Base-by-base conservation (phyloP, 1,140 invertebrate genomes). In the Popillia japonica region DNA sequence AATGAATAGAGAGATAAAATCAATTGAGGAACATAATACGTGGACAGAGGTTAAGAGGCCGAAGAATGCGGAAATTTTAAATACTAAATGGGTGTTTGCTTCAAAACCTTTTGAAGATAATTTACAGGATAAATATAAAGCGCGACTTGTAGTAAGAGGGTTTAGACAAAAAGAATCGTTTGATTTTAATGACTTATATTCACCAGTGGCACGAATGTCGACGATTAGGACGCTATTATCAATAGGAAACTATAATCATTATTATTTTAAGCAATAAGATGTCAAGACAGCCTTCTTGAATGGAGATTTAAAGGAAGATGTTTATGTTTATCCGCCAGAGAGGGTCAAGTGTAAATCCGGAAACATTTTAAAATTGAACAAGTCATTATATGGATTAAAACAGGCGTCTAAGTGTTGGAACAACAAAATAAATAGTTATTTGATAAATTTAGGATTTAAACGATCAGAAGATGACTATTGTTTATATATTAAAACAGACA, bases 251-350 rank as follows among this genome's bases (percentile, higher is more conserved):
- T 59, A 83, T 61, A 40, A 86, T 34, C 80, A 85, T 34, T 79
- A 83, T 14, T 22, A 83, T 17, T 80, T 88, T 10, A 72, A 78
- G 59, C 85, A 87, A 59, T 84, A 88, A 72, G 87, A 88, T 82
- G 82, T 88, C 2, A 87, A 86, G n/a, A n/a, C n/a, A n/a, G 87
- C 87, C 3, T 88, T 87, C 79, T 73, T 88, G 4, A 79, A 88
- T 82, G 87, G 86, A 10, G 73, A 85, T n/a, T 61, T 88, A 17
- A 79, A 86, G 7, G 86, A 87, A 78, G 78, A 83, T 27, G 84
- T 87, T 44, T 87, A 83, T 79, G 85, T 88, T 79, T 78, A 84
- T 68, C 80, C 84, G 64, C 87, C 87, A 68, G 81, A 78, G 61
- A 84, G 83, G 34, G 55, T 68, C 10, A 27, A 20, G 44, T 64